phyloP scores from a whole-genome alignment of 2,888 invertebrate species.

The Keiferia lycopersicella region DNA sequence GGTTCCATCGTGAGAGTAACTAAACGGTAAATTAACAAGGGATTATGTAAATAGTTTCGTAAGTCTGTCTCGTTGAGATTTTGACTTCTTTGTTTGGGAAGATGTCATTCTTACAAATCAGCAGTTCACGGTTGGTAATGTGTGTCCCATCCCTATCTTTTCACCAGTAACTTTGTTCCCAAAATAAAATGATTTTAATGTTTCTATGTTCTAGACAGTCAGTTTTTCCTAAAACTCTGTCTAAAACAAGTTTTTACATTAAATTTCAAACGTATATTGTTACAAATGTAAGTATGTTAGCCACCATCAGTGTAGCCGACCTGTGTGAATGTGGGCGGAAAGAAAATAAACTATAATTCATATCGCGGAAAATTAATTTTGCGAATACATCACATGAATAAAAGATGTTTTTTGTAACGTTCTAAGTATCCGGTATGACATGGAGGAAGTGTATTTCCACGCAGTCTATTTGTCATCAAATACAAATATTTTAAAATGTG shows the following conservation, averaged over 20 bases:
- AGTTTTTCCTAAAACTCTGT: no score
- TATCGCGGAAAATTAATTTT: constrained; percentile 54
- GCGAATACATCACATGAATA: constrained; percentile 44
- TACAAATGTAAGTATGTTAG: no score
- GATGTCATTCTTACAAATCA: no score
- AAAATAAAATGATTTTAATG: no score
- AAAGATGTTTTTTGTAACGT: constrained; percentile 22
- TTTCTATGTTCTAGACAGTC: no score
- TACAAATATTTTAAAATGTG: background rate
- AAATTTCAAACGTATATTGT: no score
- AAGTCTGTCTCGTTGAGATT: background rate
- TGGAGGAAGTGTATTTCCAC: constrained; percentile 12
- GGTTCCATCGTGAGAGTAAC: constrained; percentile 30
- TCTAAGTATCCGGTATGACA: constrained; percentile 4
- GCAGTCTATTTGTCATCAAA: constrained; percentile 1
- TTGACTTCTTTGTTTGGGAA: background rate
- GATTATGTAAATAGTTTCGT: constrained; percentile 27
- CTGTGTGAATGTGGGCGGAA: constrained; percentile 41
- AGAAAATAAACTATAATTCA: constrained; percentile 48
- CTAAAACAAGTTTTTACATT: no score
- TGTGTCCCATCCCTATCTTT: no score
- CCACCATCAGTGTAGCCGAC: no score
- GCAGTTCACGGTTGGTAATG: no score
- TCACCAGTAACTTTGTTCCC: no score
- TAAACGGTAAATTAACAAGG: constrained; percentile 31